Conservation (phyloP, 2,797 vertebrate species). For the Toxotes lorentzi region DNA sequence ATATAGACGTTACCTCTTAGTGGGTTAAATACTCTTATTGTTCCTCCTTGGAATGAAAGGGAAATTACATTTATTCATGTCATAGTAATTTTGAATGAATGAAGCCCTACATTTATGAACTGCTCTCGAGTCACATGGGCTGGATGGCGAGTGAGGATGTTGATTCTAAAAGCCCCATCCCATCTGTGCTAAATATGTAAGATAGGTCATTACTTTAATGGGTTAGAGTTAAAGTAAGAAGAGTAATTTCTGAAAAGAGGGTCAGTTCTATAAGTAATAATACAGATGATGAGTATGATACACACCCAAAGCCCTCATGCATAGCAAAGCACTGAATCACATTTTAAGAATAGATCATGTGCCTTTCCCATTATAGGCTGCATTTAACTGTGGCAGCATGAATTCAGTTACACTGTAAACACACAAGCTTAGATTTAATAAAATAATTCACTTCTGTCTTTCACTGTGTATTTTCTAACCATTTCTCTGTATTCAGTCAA, state of each 20-base stretch:
- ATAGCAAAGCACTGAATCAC: constrained; percentile 44
- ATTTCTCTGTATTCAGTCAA: not conserved
- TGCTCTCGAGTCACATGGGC: too few relatives aligned
- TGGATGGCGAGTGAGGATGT: too few relatives aligned
- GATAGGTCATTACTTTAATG: not conserved
- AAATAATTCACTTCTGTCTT: not conserved
- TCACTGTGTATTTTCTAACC: not conserved
- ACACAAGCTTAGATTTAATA: not conserved
- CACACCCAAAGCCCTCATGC: constrained; percentile 22
- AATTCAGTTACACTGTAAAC: constrained; percentile 13
- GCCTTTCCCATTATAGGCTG: constrained; percentile 3
- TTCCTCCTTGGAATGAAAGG: not conserved
- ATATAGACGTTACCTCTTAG: constrained; percentile 10
- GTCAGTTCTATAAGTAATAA: constrained; percentile 16
- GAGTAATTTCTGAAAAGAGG: not conserved
- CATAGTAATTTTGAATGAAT: too few relatives aligned
- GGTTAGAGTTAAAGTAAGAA: not conserved
- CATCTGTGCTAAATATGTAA: not conserved
- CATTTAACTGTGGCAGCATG: constrained; percentile 6
- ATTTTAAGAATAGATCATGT: constrained; percentile 49
- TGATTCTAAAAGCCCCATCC: too few relatives aligned
- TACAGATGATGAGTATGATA: constrained; percentile 16
- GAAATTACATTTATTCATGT: not conserved
- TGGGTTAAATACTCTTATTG: not conserved
- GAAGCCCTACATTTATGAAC: too few relatives aligned